Conservation (phyloP, 2,888 invertebrate species). For the Microchrysa polita region DNA sequence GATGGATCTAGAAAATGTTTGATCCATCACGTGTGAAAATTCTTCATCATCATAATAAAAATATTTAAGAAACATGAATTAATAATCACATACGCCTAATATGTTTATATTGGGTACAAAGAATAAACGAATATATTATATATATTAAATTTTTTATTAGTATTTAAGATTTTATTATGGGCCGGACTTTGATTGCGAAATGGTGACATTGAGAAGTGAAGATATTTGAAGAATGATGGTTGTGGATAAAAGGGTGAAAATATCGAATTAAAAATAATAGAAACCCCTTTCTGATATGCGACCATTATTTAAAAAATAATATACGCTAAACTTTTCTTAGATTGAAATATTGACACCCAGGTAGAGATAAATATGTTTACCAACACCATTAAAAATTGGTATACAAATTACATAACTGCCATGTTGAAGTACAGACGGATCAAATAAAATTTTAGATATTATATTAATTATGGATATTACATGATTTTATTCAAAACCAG, state of each 20-base stretch:
- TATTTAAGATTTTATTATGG: conserved; percentile 8
- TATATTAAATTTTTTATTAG: conserved; percentile 7
- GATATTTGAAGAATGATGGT: no score
- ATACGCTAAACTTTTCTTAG: no score
- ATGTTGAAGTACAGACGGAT: background rate
- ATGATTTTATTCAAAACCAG: background rate
- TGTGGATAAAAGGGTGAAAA: no score
- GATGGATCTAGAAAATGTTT: no score
- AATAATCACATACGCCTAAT: background rate
- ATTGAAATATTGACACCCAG: no score
- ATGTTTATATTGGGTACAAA: background rate
- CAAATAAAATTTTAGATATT: conserved; percentile 11
- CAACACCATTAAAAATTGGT: background rate
- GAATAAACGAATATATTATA: background rate
- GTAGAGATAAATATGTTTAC: no score
- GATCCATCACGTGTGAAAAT: background rate
- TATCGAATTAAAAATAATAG: no score
- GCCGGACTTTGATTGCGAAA: background rate
- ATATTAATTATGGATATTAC: background rate
- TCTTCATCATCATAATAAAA: background rate
- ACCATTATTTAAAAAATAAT: no score
- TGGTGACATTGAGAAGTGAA: no score
- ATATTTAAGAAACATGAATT: background rate
- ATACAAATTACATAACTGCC: conserved; percentile 7
- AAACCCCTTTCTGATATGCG: no score